Evolutionary conservation across 2,797 vertebrate genomes (phyloP).

Genomic region (Lepilemur septentrionalis): DNA sequence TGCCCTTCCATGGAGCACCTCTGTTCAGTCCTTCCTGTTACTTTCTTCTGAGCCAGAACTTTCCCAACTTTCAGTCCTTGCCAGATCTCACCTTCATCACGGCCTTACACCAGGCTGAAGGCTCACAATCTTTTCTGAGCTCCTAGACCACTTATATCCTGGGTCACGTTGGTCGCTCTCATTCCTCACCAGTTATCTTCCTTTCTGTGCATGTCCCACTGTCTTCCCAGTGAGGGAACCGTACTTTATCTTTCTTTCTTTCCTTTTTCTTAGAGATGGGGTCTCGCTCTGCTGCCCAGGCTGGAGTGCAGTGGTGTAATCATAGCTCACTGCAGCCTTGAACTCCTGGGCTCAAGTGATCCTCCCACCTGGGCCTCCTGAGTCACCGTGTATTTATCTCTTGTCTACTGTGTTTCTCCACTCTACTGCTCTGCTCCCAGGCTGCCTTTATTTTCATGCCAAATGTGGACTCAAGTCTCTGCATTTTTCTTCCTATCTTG

Average conservation of each 20-base stretch:
- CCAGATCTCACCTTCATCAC: background rate
- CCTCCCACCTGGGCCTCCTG: background rate
- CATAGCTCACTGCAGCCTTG: background rate
- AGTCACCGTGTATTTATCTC: background rate
- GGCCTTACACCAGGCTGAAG: background rate
- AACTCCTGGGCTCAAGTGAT: background rate
- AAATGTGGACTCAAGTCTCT: background rate
- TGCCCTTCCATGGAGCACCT: background rate
- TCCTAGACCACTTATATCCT: background rate
- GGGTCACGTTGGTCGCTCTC: background rate
- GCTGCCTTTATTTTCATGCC: background rate
- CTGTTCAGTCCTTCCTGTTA: background rate
- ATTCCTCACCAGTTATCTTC: background rate
- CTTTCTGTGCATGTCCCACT: background rate
- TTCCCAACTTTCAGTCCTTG: background rate
- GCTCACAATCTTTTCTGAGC: background rate
- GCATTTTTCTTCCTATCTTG: background rate
- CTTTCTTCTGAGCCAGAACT: background rate
- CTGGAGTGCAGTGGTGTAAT: background rate
- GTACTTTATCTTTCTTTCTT: background rate
- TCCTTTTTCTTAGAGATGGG: background rate
- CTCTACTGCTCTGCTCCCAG: background rate
- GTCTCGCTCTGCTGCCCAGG: background rate
- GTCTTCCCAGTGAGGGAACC: background rate
- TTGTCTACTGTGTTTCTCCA: background rate